Evolutionary conservation across 2,888 invertebrate genomes (phyloP), one percentile per base, ranked within the genome.

Genomic region (Phyto melanocephala): DNA sequence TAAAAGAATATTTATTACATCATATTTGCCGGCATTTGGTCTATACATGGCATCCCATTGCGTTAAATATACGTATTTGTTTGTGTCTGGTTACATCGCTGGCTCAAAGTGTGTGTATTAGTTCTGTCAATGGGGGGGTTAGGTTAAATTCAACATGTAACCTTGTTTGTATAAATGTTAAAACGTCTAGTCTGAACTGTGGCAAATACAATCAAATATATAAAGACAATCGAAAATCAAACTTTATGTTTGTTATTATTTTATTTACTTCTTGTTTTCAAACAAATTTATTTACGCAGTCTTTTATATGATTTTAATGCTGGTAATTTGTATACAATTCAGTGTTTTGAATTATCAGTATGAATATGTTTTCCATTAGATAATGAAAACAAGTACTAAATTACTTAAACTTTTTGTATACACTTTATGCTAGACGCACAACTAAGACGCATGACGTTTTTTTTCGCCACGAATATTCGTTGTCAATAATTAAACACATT

Each of bases 1-100:
- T 82, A 82, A 71, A 71, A 67, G 40, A 82, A 79, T 71, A 82
- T 82, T 82, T 82, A 82, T 82, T 82, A 79, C 82, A 82, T 45
- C 71, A 82, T 67, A 76, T 79, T 82, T 71, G 79, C 79, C 82
- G 82, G 82, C 79, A 79, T 82, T 79, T 67, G 24, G 62, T 56
- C 56, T 56, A 68, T 52, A 76, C 82, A 82, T 58, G 82, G 75
- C 71, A 79, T 82, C 82, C 82, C 82, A 82, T 71, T 52, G 82
- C 75, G 75, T 76, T 67, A 45, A 79, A 78, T 78, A 63, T 74
- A 15, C 52, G 60, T 45, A 50, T 58, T 42, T 72, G 50, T 68
- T 35, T 56, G 17, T 35, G 17, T 28, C 28, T 7, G 54, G 24
- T 28, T 37, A 42, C 17, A 45, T 67, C 62, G 54, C 45, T 67